Percentiles rank a stretch among this genome's conserved stretches.
These are phyloP conservation scores for Balanococcus diminutus DNA, from an alignment of 2,888 invertebrate genomes.

Conservation along the genomic window DNA sequence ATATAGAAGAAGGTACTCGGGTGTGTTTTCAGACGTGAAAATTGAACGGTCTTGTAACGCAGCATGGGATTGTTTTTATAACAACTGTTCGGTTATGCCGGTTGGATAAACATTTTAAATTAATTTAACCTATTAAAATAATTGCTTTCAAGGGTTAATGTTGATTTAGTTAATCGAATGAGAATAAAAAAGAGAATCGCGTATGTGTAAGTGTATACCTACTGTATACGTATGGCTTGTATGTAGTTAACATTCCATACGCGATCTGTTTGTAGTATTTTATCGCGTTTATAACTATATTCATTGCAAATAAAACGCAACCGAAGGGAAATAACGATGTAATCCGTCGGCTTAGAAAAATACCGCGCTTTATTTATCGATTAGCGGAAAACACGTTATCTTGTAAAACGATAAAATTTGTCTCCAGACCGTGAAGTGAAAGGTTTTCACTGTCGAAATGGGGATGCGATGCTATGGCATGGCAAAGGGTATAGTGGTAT, in stretches of 20 bases:
- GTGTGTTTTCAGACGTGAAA: slow-evolving; percentile 3
- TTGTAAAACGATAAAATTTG: slow-evolving; percentile 28
- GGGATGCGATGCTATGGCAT: background rate
- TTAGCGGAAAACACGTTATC: slow-evolving; percentile 15
- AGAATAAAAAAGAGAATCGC: slow-evolving; percentile 10
- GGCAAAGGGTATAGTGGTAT: background rate
- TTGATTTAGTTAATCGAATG: slow-evolving; percentile 38
- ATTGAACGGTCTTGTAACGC: background rate
- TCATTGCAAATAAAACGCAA: slow-evolving; percentile 36
- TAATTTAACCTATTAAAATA: slow-evolving; percentile 33
- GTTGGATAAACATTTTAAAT: slow-evolving; percentile 37
- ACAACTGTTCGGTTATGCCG: background rate
- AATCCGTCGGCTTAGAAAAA: slow-evolving; percentile 36
- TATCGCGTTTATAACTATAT: slow-evolving; percentile 24
- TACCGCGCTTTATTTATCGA: slow-evolving; percentile 24
- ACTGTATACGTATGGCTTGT: background rate
- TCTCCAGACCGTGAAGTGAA: background rate
- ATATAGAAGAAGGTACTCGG: background rate
- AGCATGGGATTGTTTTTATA: slow-evolving; percentile 22
- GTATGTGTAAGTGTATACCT: background rate
- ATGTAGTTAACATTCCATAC: background rate
- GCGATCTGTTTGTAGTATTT: slow-evolving; percentile 16
- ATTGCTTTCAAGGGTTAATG: slow-evolving; percentile 23
- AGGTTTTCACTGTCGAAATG: background rate
- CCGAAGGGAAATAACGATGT: slow-evolving; percentile 18